Evolutionary conservation across 2,797 vertebrate genomes (phyloP), one percentile per base, ranked within the genome.

Genomic region (Sebastes vulpes): DNA sequence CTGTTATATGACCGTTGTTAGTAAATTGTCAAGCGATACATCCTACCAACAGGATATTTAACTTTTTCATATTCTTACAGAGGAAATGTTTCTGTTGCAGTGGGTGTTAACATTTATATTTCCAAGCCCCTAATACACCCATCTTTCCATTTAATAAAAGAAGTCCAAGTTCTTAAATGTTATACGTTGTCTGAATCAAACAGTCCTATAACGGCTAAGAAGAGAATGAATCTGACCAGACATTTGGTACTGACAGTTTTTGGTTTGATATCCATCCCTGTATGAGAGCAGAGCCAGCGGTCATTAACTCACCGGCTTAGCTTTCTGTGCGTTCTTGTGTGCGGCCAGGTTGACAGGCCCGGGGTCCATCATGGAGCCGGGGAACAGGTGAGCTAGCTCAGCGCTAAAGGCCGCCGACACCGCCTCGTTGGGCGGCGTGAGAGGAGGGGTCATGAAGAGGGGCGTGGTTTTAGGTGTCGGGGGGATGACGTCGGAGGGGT

Each of bases 381-480:
- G 98, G 77, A 99, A 99, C 79, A 99, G 97, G 86, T 99, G 98
- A 80, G 98, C 98, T 87, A 99, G 96, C 89, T 99, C 99, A 0
- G 98, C 98, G 72, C 98, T 99, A 87, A 99, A 98, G 91, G 98
- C 98, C 9, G 97, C 98, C 0, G 98, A 99, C 84, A 99, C 98
- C 0, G 97, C 97, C 93, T 99, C 99, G 20, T 99, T 99, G 59
- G 99, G 99, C 0, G 99, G 99, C 0, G 99, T 99, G 72, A 99
- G 97, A 61, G 99, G 99, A 12, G 99, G 98, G 52, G 99, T 99
- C 99, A 99, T 99, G 93, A 99, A 99, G 5, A 99, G 96, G 9
- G 98, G 98, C 2, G 99, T 99, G 86, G 99, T 99, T 95, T 99
- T 99, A 58, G 99, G 99, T 42, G 99, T 99, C 1, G 98, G 98